Evolutionary conservation across 2,888 invertebrate genomes (phyloP), one percentile per base, ranked within the genome.

Genomic region (Agriopis leucophaearia): DNA sequence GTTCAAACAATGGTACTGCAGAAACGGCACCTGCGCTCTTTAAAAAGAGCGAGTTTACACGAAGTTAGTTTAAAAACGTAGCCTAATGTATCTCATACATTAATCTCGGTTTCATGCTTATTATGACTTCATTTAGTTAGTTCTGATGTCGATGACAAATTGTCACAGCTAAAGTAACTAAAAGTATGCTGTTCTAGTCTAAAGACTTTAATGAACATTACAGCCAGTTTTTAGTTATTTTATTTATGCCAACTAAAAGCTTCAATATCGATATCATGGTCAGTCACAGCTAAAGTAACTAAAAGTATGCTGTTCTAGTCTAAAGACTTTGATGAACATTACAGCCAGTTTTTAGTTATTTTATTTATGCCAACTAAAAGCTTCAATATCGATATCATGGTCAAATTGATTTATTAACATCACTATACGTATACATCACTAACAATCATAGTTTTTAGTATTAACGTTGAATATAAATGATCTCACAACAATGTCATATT

Each of bases 391-490:
- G 15, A 15, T 27, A 6, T 36, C 9, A 35, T n/a, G 35, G 44
- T 57, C 35, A 15, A 42, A 42, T 42, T 55, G 6, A 45, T 35
- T 57, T 57, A 35, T 18, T 44, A 16, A 54, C 38, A 70, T 74
- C 83, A 83, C 83, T 81, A 86, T 81, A 52, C 56, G 38, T 44
- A 13, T 8, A 55, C 55, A 55, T 55, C 42, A 55, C 55, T 55
- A 55, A 88, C 84, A 85, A 88, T 83, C 82, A 90, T 88, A 89
- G 88, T 84, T 88, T 90, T 88, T 90, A 92, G 92, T 91, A 92
- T 93, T 93, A 90, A 91, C 91, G 86, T 88, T 89, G 89, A 91
- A 88, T 90, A 87, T 87, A 86, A 87, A 88, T 93, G 93, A 94
- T 94, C 93, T 94, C 93, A 94, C 89, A 89, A 85, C 87, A 85